Evolutionary conservation across 2,797 vertebrate genomes (phyloP).

Genomic region (Enteromius afrohamiltoni): DNA sequence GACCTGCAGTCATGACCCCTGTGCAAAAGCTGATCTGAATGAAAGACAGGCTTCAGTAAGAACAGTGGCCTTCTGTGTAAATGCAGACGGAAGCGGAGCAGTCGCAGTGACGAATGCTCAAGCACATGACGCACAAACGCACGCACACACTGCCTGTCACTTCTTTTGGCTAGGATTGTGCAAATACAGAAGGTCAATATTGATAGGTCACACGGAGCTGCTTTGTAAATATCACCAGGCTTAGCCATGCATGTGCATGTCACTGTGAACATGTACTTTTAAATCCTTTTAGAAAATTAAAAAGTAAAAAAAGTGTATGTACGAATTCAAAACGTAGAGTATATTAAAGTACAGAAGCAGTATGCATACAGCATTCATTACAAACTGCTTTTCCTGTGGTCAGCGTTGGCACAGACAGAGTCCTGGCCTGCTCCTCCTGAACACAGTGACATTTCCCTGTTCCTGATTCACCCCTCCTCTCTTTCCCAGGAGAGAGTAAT

Average conservation of each 20-base stretch:
- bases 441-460: conserved; percentile 73
- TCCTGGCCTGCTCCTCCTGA: conserved; percentile 52
- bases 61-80: conserved; percentile 79
- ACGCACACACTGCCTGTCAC: conserved; percentile 60
- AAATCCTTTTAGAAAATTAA: conserved; percentile 23
- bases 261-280: conserved; percentile 27
- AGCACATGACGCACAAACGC: conserved; percentile 57
- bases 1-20: conserved; percentile 54
- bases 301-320: background rate
- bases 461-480: conserved; percentile 61
- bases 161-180: conserved; percentile 59
- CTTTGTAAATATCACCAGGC: conserved; percentile 54
- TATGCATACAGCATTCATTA: background rate
- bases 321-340: conserved; percentile 9
- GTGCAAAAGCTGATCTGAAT: conserved; percentile 66
- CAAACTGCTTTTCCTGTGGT: conserved; percentile 66
- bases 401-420: conserved; percentile 65
- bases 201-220: conserved; percentile 59
- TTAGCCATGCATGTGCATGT: conserved; percentile 32
- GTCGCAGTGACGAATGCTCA: conserved; percentile 50
- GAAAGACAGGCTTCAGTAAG: conserved; percentile 76
- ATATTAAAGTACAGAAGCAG: background rate
- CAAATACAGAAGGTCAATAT: conserved; percentile 63
- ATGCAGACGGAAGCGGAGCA: conserved; percentile 68
- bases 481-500: conserved; percentile 77